Evolutionary conservation across 2,113 vertebrate genomes (phyloP).

Genomic region (Petrocephalus zakoni): DNA sequence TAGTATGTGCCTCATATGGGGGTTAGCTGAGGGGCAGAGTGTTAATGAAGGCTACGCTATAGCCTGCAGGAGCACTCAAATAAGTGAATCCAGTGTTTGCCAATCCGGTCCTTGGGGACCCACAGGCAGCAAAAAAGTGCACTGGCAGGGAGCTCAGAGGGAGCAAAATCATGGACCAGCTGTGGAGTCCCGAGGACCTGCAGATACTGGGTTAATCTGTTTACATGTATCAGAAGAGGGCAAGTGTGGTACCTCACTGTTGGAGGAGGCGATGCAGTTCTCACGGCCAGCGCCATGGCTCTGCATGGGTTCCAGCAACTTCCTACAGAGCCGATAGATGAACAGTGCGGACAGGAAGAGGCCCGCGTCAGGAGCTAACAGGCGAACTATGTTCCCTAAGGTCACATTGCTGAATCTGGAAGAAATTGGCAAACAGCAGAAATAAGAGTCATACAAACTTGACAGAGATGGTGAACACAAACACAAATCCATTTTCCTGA

Average conservation of each 20-base stretch:
- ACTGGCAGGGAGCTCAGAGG: too few species aligned
- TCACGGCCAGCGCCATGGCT: slow-evolving; percentile 41
- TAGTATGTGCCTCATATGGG: background rate
- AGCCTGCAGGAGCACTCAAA: background rate
- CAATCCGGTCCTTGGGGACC: too few species aligned
- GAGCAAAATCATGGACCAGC: too few species aligned
- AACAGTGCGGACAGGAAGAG: slow-evolving; percentile 49
- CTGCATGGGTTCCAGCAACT: slow-evolving; percentile 37
- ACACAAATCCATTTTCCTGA: background rate
- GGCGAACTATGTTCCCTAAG: slow-evolving; percentile 51
- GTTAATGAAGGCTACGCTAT: background rate
- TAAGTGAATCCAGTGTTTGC: too few species aligned
- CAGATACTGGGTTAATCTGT: background rate
- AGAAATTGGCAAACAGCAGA: background rate
- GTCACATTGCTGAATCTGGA: slow-evolving; percentile 62
- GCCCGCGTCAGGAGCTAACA: slow-evolving; percentile 58
- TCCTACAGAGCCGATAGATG: slow-evolving; percentile 50
- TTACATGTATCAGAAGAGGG: background rate
- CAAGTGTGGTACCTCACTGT: slow-evolving; percentile 43
- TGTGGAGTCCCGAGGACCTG: too few species aligned
- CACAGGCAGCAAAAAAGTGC: too few species aligned
- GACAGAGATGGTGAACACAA: background rate
- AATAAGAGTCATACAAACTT: background rate
- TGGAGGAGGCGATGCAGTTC: slow-evolving; percentile 39
- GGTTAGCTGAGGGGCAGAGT: background rate